Evolutionary conservation across 2,113 vertebrate species (phyloP), one percentile per base, ranked within the genome.

Genomic region (Bolborhynchus lineola): DNA sequence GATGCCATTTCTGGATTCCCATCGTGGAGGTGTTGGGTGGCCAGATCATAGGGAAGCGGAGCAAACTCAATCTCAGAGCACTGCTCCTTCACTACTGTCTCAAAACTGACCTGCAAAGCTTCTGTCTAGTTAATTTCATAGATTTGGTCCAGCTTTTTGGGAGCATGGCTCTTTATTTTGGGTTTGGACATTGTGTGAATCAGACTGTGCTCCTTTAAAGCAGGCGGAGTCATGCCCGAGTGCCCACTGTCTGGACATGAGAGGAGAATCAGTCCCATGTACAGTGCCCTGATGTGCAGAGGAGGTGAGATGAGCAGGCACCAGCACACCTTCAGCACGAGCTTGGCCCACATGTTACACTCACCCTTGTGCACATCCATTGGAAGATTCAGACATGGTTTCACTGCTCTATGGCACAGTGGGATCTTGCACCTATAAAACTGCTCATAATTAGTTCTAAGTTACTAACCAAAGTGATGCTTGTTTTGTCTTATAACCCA

Each of bases 371-470:
- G 89, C 15, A 16, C 29, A 12, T 86, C 88, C 57, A 46, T 93
- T 90, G 82, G 93, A 92, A 95, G 95, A 82, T 35, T 74, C 52
- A 49, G 91, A 50, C 60, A 16, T 1, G 2, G 41, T 88, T 97
- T 98, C 97, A 96, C 95, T 94, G 88, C 37, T 86, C 90, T 93
- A 4, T 69, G 0, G 41, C 94, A 78, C 95, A 92, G 94, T 7
- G 0, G 95, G 97, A 64, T 62, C 78, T 82, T 92, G 76, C 87
- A 76, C 86, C 86, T 96, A 93, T 92, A 96, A 96, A 97, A 78
- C 69, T 71, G 53, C 68, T 97, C 80, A 70, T 95, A 95, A 96
- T 96, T 97, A 88, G 94, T 95, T 79, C 72, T 31, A 81, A 91
- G 78, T 78, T 90, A 41, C 88, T 77, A 52, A 79, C 81, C 67